Conservation (phyloP, 2,113 vertebrate genomes). For the Lasiurus borealis region DNA sequence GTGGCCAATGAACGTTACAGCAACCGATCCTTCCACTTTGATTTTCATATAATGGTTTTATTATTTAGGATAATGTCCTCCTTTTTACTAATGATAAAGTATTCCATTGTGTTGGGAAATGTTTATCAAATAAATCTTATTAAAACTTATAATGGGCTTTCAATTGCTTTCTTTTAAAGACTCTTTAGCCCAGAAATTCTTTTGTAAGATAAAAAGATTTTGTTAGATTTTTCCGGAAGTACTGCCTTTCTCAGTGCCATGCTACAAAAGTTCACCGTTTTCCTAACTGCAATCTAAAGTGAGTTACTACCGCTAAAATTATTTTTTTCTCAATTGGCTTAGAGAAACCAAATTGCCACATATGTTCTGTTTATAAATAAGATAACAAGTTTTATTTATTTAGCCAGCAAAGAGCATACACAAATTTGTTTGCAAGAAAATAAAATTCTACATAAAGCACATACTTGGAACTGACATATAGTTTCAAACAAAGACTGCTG, state of each 20-base stretch:
- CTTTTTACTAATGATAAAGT: not conserved
- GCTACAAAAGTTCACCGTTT: not conserved
- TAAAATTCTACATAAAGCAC: not conserved
- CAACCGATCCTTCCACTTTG: no score
- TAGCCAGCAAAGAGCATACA: not conserved
- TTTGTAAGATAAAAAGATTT: not conserved
- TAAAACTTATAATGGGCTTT: not conserved
- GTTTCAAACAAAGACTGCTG: not conserved
- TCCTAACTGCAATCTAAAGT: not conserved
- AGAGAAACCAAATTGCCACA: not conserved
- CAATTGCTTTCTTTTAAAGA: conserved; percentile 18
- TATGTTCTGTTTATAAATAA: not conserved
- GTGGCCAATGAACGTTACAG: no score
- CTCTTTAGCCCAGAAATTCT: not conserved
- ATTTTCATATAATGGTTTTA: no score
- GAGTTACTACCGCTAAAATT: not conserved
- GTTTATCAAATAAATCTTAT: not conserved
- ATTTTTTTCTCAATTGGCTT: not conserved
- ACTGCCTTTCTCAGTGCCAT: not conserved
- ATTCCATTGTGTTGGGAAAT: not conserved
- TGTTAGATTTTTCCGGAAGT: not conserved
- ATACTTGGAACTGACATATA: not conserved
- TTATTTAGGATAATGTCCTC: not conserved
- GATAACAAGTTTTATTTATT: not conserved
- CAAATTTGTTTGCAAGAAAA: not conserved